Base-by-base conservation (phyloP, 2,888 invertebrate species). In the Drosophila kuntzei region DNA sequence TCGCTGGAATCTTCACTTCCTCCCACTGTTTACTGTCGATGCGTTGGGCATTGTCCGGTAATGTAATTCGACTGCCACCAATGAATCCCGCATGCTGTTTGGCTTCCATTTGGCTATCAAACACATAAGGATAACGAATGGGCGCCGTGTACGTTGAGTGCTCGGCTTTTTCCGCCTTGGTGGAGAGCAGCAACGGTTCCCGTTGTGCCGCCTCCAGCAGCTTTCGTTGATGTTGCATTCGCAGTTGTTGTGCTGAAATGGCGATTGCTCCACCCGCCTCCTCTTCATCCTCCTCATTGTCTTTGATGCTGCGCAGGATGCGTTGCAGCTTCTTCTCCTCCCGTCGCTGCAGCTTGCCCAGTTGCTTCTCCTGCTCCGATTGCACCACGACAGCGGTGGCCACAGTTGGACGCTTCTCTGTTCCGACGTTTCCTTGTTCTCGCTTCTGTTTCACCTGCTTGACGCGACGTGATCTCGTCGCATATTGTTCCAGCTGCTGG, bases 1-100 rank as follows among this genome's bases (percentile, higher is more conserved):
- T 94, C 41, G 96, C 95, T 0, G 97, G 97, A 87, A 98, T 96
- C 55, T 94, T 94, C 0, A 99, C 96, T 92, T 98, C 97, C 91
- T 98, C 98, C 90, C 95, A 97, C 70, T 95, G 94, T 67, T 95
- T 94, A 29, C 93, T 94, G 80, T 96, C 95, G 47, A 94, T 95
- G 64, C 96, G 94, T 12, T 94, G 93, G 1, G 97, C 96, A 77
- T 95, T 96, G 68, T 96, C 96, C 0, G 99, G 98, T 5, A 98
- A 91, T 41, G 95, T 92, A 72, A 98, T 93, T 91, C 96, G 97
- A 61, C 94, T 93, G 3, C 97, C 97, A 1, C 95, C 95, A 9
- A 98, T 95, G 79, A 95, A 97, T 46, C 96, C 95, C 92, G 92
- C 84, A 89, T 92, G 89, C 57, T 90, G 93, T 89, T 95, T 95